Percentiles rank a stretch among this genome's conserved stretches.
phyloP scores from a whole-genome alignment of 1,140 invertebrate species.

The Elysia chlorotica region DNA sequence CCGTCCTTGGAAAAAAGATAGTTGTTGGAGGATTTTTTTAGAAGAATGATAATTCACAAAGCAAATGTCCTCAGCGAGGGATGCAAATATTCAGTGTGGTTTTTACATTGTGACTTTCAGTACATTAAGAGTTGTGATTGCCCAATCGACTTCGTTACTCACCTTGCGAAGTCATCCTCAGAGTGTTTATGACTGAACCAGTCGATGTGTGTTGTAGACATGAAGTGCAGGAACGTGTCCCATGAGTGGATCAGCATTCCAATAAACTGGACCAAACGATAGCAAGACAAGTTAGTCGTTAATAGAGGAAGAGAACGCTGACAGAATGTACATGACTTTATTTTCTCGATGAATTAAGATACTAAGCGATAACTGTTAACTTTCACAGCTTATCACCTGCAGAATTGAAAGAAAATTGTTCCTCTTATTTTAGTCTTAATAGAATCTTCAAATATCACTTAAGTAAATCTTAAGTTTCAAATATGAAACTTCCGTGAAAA shows the following conservation, averaged over 20 bases:
- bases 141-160: background rate
- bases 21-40: background rate
- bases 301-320: background rate
- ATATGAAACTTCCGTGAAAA: background rate
- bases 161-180: conserved; percentile 52
- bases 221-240: conserved; percentile 95
- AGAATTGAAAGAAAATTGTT: no score
- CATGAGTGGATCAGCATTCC: conserved; percentile 71
- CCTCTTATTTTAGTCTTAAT: no score
- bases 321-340: background rate
- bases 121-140: background rate
- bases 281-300: conserved; percentile 63
- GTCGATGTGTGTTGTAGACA: conserved; percentile 92
- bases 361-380: no score
- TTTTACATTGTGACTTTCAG: background rate
- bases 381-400: background rate
- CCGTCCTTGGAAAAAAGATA: background rate
- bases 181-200: conserved; percentile 69
- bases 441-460: no score
- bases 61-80: background rate
- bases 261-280: conserved; percentile 59
- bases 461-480: no score
- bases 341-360: no score
- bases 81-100: background rate
- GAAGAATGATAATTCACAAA: background rate